Evolutionary conservation across 2,888 invertebrate genomes (phyloP).

Genomic region (Melinaea marsaeus): DNA sequence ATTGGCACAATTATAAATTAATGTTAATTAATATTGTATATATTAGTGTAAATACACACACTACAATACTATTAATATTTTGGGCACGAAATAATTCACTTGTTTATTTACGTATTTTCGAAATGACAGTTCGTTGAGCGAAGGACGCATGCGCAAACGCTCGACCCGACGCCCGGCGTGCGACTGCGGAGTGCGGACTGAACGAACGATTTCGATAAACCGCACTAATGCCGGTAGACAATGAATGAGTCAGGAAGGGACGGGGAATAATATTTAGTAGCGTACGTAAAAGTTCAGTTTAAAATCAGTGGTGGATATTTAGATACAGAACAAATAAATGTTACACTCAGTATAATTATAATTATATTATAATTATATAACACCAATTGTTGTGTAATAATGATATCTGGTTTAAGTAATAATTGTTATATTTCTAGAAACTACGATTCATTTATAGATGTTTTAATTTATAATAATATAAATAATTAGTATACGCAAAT

Average conservation of each 20-base stretch:
- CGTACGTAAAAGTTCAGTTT: conserved; percentile 3
- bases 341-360: not conserved
- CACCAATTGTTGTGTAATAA: no score
- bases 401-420: no score
- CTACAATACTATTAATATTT: conserved; percentile 34
- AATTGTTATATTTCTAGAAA: no score
- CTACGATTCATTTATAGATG: no score
- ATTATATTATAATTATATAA: not conserved
- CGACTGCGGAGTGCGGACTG: conserved; percentile 45
- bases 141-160: conserved; percentile 59
- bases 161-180: conserved; percentile 50
- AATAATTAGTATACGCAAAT: no score
- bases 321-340: not conserved
- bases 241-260: conserved; percentile 34
- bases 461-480: no score
- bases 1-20: conserved; percentile 38
- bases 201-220: conserved; percentile 39
- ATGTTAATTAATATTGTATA: conserved; percentile 7
- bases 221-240: conserved; percentile 17
- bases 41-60: conserved; percentile 25
- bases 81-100: conserved; percentile 55
- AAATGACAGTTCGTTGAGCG: conserved; percentile 53
- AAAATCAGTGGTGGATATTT: not conserved
- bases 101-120: conserved; percentile 69
- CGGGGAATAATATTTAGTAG: conserved; percentile 16